A percentile compares a stretch with the other conserved stretches of the same genome.
Conservation (phyloP, 1,140 invertebrate genomes). For the Pseudomyrmex cubaensis region DNA sequence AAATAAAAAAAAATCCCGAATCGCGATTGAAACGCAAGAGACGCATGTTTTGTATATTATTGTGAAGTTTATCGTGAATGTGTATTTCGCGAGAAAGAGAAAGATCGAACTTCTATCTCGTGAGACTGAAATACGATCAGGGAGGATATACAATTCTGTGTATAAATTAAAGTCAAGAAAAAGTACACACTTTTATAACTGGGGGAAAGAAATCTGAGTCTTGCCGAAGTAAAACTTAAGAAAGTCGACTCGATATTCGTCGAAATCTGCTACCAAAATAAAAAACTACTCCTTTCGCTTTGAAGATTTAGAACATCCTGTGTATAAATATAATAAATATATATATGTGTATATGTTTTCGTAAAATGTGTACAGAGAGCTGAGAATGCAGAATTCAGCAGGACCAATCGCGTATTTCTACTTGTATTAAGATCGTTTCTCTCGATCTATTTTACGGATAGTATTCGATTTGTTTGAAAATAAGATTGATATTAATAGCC, state of each 20-base stretch:
- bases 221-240: background rate
- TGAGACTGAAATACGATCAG: slow-evolving; percentile 57
- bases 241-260: background rate
- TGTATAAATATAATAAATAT: slow-evolving; percentile 20
- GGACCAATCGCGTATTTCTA: slow-evolving; percentile 36
- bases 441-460: slow-evolving; percentile 11
- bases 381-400: slow-evolving; percentile 25
- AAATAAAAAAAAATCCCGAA: background rate
- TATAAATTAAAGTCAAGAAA: slow-evolving; percentile 3
- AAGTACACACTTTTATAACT: background rate
- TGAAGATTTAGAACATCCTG: background rate
- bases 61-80: slow-evolving; percentile 30
- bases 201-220: background rate
- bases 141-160: background rate
- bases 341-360: slow-evolving; percentile 37
- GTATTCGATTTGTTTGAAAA: slow-evolving; percentile 4
- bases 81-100: slow-evolving; percentile 30
- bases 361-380: slow-evolving; percentile 11
- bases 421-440: slow-evolving; percentile 27
- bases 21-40: background rate
- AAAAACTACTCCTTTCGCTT: slow-evolving; percentile 3
- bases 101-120: slow-evolving; percentile 63
- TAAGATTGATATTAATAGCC: slow-evolving; percentile 4
- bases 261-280: slow-evolving; percentile 14
- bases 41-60: slow-evolving; percentile 9